Conservation (phyloP, 2,113 vertebrate species). For the Anser cygnoides region DNA sequence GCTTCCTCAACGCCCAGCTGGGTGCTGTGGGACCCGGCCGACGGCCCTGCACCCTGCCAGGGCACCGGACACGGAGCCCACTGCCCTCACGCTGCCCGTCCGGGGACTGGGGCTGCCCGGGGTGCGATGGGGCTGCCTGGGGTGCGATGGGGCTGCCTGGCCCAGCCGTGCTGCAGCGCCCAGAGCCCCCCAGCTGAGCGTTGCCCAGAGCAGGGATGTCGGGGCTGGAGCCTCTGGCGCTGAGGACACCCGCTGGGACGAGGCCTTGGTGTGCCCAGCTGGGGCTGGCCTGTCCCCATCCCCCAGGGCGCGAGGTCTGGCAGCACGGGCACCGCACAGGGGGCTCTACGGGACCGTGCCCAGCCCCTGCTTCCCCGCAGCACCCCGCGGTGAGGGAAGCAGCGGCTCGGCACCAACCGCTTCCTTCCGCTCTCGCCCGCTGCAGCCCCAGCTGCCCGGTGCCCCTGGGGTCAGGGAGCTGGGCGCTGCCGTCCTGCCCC, state of each 20-base stretch:
- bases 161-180: accelerated
- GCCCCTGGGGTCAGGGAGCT: accelerated
- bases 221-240: accelerated
- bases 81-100: accelerated
- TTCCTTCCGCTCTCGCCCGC: not conserved
- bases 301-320: accelerated
- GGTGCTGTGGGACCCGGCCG: not conserved
- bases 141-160: too few species aligned
- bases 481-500: not conserved
- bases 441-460: accelerated
- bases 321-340: accelerated
- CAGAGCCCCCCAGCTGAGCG: accelerated
- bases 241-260: accelerated
- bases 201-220: accelerated
- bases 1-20: not conserved
- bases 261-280: not conserved
- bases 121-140: accelerated
- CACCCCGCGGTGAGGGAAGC: accelerated
- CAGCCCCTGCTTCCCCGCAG: accelerated
- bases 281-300: accelerated
- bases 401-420: not conserved
- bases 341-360: not conserved
- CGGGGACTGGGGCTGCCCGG: accelerated
- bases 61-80: accelerated
- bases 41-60: accelerated